Evolutionary conservation across 2,113 vertebrate genomes (phyloP).

Genomic region (Grammomys surdaster): DNA sequence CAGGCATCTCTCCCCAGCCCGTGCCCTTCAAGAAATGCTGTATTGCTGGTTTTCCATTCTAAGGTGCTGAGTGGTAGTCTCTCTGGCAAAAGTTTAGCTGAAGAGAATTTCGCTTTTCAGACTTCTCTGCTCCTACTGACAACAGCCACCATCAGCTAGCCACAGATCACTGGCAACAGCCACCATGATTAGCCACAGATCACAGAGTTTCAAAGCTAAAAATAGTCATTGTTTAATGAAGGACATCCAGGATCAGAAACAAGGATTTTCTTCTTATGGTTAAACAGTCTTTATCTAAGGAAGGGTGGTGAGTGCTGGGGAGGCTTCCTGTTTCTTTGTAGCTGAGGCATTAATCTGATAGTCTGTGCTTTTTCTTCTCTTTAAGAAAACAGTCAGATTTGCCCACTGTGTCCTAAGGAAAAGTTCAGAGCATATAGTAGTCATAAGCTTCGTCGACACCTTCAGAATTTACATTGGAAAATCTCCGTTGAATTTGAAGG

Average conservation of each 20-base stretch:
- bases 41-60: not conserved
- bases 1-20: not conserved
- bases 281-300: conserved; percentile 23
- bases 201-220: not conserved
- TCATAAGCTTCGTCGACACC: conserved; percentile 94
- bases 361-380: conserved; percentile 63
- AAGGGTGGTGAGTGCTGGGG: not conserved
- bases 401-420: conserved; percentile 96
- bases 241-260: not conserved
- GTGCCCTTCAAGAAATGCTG: not conserved
- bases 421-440: conserved; percentile 95
- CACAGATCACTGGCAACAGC: not conserved
- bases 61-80: not conserved
- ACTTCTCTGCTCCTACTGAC: not conserved
- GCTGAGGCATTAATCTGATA: not conserved
- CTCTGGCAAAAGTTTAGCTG: not conserved
- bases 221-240: not conserved
- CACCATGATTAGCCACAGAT: not conserved
- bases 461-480: conserved; percentile 99
- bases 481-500: conserved; percentile 98
- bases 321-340: not conserved
- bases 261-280: not conserved
- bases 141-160: not conserved
- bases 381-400: conserved; percentile 92
- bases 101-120: not conserved